A percentile compares a stretch with the other conserved stretches of the same genome.
phyloP scores from a whole-genome alignment of 1,140 invertebrate genomes.

The Bombus huntii region DNA sequence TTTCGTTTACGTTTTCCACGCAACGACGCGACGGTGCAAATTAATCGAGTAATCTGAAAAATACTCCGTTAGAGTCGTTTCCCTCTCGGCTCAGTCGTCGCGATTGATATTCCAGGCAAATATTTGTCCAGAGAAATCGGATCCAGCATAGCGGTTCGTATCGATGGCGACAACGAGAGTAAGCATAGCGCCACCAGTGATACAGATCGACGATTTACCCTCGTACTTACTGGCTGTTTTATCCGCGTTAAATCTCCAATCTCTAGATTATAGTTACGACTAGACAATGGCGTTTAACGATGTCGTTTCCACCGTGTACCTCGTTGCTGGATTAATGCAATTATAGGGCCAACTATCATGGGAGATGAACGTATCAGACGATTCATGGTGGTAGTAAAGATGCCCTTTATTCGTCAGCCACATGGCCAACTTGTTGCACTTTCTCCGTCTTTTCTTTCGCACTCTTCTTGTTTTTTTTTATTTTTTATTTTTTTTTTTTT shows the following conservation, averaged over 20 bases:
- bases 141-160: background rate
- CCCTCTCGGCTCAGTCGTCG: background rate
- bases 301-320: slow-evolving; percentile 49
- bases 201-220: slow-evolving; percentile 20
- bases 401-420: background rate
- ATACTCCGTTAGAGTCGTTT: background rate
- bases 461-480: background rate
- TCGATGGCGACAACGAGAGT: background rate
- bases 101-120: slow-evolving; percentile 7
- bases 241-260: slow-evolving; percentile 58
- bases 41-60: slow-evolving; percentile 14
- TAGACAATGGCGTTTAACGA: slow-evolving; percentile 42
- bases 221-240: slow-evolving; percentile 50
- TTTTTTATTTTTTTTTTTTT: background rate
- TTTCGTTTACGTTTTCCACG: background rate
- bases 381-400: slow-evolving; percentile 18
- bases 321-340: slow-evolving; percentile 55
- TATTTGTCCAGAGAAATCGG: slow-evolving; percentile 22
- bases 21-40: background rate
- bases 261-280: slow-evolving; percentile 11
- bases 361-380: slow-evolving; percentile 4
- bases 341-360: slow-evolving; percentile 30
- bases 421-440: slow-evolving; percentile 46
- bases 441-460: background rate
- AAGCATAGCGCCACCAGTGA: background rate